Percentiles rank a stretch among this genome's conserved stretches.
phyloP scores from a whole-genome alignment of 2,113 vertebrate genomes.

The Blennius ocellaris region DNA sequence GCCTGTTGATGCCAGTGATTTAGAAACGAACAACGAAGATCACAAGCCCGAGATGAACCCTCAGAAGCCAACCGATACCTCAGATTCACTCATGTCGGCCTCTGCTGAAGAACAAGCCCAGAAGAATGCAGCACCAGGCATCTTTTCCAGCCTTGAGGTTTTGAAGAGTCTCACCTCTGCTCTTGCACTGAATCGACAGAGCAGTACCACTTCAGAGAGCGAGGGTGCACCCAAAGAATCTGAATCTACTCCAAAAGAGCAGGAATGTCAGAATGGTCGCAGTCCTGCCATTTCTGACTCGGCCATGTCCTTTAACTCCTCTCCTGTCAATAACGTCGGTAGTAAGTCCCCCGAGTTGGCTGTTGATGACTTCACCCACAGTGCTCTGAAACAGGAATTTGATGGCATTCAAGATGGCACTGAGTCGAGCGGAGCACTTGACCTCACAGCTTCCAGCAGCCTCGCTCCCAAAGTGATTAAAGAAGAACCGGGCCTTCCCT shows the following conservation, averaged over 20 bases:
- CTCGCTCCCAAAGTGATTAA: constrained; percentile 85
- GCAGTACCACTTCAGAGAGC: constrained; percentile 89
- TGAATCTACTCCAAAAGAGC: constrained; percentile 79
- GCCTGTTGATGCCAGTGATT: constrained; percentile 47
- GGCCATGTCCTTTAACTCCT: constrained; percentile 82
- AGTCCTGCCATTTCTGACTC: constrained; percentile 88
- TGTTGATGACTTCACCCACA: constrained; percentile 73
- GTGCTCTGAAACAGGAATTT: constrained; percentile 74
- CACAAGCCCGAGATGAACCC: constrained; percentile 80
- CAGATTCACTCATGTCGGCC: constrained; percentile 47
- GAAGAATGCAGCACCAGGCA: constrained; percentile 49
- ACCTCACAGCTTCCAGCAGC: constrained; percentile 89
- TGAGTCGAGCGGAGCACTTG: constrained; percentile 90
- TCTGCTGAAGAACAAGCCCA: constrained; percentile 66
- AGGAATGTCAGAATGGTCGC: constrained; percentile 86
- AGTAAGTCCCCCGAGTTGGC: constrained; percentile 85
- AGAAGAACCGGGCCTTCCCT: constrained; percentile 86
- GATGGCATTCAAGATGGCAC: constrained; percentile 75
- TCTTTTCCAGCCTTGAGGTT: constrained; percentile 84
- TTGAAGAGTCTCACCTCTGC: constrained; percentile 85
- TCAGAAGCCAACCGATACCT: constrained; percentile 72
- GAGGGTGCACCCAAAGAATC: constrained; percentile 89
- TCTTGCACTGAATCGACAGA: constrained; percentile 88
- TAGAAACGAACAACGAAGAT: constrained; percentile 82
- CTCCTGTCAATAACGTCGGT: constrained; percentile 87